phyloP scores from a whole-genome alignment of 1,140 invertebrate genomes.

The Littorina saxatilis region DNA sequence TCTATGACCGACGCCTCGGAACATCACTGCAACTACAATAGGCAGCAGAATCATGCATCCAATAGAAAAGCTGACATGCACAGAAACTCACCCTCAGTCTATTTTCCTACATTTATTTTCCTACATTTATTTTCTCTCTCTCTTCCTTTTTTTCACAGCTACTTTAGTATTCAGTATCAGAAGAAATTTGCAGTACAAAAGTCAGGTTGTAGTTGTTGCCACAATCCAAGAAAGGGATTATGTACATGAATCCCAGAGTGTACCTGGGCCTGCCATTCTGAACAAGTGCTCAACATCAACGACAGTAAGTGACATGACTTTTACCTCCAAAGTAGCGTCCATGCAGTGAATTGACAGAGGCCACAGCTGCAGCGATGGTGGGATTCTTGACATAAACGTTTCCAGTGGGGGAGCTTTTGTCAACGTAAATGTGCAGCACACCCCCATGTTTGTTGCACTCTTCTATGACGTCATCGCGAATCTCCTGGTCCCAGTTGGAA shows the following conservation, averaged over 20 bases:
- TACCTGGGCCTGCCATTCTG: too few relatives aligned
- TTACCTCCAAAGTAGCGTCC: slow-evolving; percentile 96
- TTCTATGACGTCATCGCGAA: slow-evolving; percentile 98
- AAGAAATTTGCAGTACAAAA: background rate
- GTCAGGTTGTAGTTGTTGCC: background rate
- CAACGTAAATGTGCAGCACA: slow-evolving; percentile 97
- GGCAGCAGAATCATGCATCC: too few relatives aligned
- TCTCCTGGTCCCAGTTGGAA: slow-evolving; percentile 92
- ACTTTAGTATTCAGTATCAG: too few relatives aligned
- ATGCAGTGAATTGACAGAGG: slow-evolving; percentile 96
- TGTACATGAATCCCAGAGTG: background rate
- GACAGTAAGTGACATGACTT: too few relatives aligned
- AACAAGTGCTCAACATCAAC: too few relatives aligned
- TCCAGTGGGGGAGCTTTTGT: slow-evolving; percentile 95
- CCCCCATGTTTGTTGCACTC: slow-evolving; percentile 99
- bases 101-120: too few relatives aligned
- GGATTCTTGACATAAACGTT: slow-evolving; percentile 99
- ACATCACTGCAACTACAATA: too few relatives aligned
- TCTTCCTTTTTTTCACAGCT: too few relatives aligned
- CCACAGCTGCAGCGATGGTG: slow-evolving; percentile 95
- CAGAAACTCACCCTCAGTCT: too few relatives aligned
- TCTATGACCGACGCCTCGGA: too few relatives aligned
- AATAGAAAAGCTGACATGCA: too few relatives aligned
- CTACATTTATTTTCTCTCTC: too few relatives aligned
- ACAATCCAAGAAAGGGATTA: background rate